Conservation (phyloP, 2,888 invertebrate species). For the Phalera bucephala region DNA sequence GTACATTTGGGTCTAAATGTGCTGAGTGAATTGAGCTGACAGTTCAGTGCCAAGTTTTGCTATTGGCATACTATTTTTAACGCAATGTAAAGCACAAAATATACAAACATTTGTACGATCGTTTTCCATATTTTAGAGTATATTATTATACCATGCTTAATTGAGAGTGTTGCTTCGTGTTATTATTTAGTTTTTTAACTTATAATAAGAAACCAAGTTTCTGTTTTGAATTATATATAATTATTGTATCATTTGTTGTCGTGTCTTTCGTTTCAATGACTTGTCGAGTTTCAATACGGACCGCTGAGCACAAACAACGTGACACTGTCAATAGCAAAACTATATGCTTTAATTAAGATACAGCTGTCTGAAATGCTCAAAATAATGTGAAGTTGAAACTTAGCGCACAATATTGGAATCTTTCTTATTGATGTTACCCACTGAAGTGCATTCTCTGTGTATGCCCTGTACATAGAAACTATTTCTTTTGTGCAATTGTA, state of each 20-base stretch:
- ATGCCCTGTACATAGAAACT: slow-evolving; percentile 70
- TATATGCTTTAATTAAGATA: slow-evolving; percentile 72
- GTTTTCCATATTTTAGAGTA: slow-evolving; percentile 76
- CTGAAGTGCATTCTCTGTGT: slow-evolving; percentile 72
- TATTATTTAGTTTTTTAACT: slow-evolving; percentile 73
- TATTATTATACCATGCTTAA: slow-evolving; percentile 74
- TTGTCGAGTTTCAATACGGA: slow-evolving; percentile 45
- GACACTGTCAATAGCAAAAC: slow-evolving; percentile 81
- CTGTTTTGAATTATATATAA: slow-evolving; percentile 64
- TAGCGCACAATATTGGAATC: slow-evolving; percentile 79
- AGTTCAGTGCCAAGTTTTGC: slow-evolving; percentile 79
- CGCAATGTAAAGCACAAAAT: slow-evolving; percentile 65
- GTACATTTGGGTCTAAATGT: slow-evolving; percentile 82
- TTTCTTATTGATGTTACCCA: slow-evolving; percentile 75
- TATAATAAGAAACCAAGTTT: slow-evolving; percentile 78
- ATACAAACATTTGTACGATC: slow-evolving; percentile 49
- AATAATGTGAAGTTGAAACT: slow-evolving; percentile 77
- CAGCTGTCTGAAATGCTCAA: slow-evolving; percentile 81
- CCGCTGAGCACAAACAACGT: slow-evolving; percentile 52
- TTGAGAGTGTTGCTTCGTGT: slow-evolving; percentile 82
- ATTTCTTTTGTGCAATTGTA: slow-evolving; percentile 70
- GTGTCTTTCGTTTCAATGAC: slow-evolving; percentile 64
- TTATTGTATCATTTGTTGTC: slow-evolving; percentile 81
- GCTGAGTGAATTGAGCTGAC: slow-evolving; percentile 80
- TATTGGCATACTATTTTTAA: slow-evolving; percentile 67